Evolutionary conservation across 2,113 vertebrate species (phyloP).

Genomic region (Ranitomeya variabilis): DNA sequence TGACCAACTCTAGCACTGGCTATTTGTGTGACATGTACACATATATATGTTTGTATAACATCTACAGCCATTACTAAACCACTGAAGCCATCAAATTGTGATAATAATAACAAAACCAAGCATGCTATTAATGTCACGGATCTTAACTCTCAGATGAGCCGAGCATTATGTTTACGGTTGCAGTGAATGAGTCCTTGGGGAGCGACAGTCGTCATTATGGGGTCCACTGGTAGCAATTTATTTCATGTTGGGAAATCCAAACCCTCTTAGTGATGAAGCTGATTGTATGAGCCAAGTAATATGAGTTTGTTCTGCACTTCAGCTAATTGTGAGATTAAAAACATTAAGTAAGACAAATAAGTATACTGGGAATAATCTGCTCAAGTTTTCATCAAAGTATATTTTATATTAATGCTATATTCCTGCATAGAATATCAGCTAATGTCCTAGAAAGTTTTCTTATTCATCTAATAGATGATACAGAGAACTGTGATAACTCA

Average conservation of each 20-base stretch:
- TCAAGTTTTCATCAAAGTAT: not conserved
- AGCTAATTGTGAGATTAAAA: constrained; percentile 53
- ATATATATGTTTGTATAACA: constrained; percentile 1
- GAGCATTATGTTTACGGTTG: constrained; percentile 49
- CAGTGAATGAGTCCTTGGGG: constrained; percentile 40
- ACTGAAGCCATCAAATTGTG: not conserved
- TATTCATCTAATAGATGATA: not conserved
- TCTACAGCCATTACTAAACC: not conserved
- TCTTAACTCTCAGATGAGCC: constrained; percentile 40
- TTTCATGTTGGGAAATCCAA: constrained; percentile 50
- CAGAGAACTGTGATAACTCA: not conserved
- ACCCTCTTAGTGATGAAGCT: constrained; percentile 37
- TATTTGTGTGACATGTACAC: not conserved
- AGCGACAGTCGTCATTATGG: constrained; percentile 35
- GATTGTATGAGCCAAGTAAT: constrained; percentile 34
- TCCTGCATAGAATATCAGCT: not conserved
- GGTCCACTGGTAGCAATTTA: constrained; percentile 54
- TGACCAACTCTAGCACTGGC: too few species aligned
- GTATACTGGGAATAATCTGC: constrained; percentile 31
- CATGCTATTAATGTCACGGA: constrained; percentile 30
- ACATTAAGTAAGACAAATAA: constrained; percentile 42
- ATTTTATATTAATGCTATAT: constrained; percentile 4
- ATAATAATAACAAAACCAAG: constrained; percentile 6
- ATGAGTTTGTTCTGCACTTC: constrained; percentile 40
- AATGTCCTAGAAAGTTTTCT: constrained; percentile 27